Conservation (phyloP, 2,113 vertebrate genomes). For the Pedionomus torquatus region DNA sequence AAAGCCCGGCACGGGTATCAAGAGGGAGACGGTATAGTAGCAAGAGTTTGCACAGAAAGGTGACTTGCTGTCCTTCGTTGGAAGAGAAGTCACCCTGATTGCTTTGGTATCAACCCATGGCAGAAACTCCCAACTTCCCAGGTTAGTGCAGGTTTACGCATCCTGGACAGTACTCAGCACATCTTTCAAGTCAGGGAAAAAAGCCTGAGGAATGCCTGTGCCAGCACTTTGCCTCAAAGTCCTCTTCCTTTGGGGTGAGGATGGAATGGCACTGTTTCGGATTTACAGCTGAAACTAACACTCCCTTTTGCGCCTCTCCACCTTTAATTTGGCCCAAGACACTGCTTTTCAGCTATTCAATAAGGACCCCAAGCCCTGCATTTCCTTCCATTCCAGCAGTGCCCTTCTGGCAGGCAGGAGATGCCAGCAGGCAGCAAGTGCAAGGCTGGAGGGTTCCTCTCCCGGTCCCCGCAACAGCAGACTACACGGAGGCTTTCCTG, state of each 20-base stretch:
- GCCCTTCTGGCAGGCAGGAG: background rate
- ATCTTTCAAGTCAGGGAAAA: background rate
- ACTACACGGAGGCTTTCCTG: background rate
- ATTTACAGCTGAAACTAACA: background rate
- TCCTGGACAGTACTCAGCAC: background rate
- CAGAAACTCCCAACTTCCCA: background rate
- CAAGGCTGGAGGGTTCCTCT: background rate
- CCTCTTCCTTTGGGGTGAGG: background rate
- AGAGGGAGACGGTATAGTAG: background rate
- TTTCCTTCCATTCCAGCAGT: background rate
- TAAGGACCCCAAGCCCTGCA: background rate
- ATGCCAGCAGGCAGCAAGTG: background rate
- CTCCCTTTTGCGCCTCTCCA: background rate
- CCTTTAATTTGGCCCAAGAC: background rate
- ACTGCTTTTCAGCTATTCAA: background rate
- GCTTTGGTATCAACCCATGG: background rate
- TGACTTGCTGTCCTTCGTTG: rapidly evolving
- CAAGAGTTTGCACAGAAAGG: background rate
- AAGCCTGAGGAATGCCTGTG: background rate
- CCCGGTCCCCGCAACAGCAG: background rate
- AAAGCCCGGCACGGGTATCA: background rate
- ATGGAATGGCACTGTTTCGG: background rate
- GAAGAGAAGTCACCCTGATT: background rate
- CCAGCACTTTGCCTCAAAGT: background rate
- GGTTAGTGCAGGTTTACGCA: background rate